Evolutionary conservation across 2,888 invertebrate species (phyloP), one percentile per base, ranked within the genome.

Genomic region (Deilephila porcellus): DNA sequence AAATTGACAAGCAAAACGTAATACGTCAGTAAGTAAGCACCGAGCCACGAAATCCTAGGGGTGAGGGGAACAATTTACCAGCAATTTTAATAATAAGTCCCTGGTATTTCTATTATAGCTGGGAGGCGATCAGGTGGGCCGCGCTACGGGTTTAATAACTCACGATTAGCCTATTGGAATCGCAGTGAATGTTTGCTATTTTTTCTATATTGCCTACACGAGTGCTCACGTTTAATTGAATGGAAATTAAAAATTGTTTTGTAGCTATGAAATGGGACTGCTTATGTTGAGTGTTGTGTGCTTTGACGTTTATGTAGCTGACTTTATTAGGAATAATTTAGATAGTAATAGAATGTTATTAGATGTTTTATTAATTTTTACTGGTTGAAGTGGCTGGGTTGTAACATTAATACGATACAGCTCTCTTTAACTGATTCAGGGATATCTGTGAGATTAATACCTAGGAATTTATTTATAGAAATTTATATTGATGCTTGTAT

Each of bases 51-150:
- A 92, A 90, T 88, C 88, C 88, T 87, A 92, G 93, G 93, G 93
- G 90, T 80, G 91, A 86, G 90, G 91, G 90, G 93, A 93, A 86
- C 93, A 93, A 93, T 94, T 93, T 93, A 93, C 91, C 93, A 95
- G 95, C 94, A 95, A 95, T 95, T 95, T 95, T 95, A 95, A 95
- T 95, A 95, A 95, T 95, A 95, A 95, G 94, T 92, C 93, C 90
- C 88, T 85, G 95, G 95, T 90, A 95, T 95, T 95, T 93, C 94
- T 94, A 94, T 95, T 94, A 95, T 93, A 91, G 91, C 92, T 84
- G 89, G 89, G 90, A 88, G 91, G 90, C 93, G 91, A 94, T 94
- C 94, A 94, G 94, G 93, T 94, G 92, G 93, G 91, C 81, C 87
- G 87, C 86, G 88, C 87, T 89, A 87, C 89, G 91, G 92, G 93